A percentile compares a stretch with the other conserved stretches of the same genome.
Conservation (phyloP, 1,140 invertebrate genomes). For the Pseudomyrmex flavicornis region DNA sequence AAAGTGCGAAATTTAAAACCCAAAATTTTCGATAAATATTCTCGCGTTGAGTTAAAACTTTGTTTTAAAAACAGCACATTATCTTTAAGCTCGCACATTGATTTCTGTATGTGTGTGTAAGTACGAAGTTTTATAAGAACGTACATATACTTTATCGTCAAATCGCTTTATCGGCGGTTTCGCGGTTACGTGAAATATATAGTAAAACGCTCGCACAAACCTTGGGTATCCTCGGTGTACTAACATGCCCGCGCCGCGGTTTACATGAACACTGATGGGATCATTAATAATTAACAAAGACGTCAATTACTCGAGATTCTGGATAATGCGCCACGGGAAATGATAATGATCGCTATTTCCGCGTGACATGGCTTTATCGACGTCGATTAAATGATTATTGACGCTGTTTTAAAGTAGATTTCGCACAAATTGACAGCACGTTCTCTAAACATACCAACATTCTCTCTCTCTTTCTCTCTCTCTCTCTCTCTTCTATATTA, state of each 20-base stretch:
- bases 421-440: background rate
- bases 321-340: background rate
- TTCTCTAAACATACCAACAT: background rate
- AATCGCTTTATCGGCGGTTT: background rate
- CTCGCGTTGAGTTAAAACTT: no score
- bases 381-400: conserved; percentile 39
- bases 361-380: conserved; percentile 1
- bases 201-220: background rate
- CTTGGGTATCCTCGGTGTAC: background rate
- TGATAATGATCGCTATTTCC: conserved; percentile 47
- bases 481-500: no score
- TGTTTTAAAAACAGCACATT: no score
- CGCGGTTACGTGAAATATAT: conserved; percentile 6
- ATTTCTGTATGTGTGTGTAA: background rate
- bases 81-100: background rate
- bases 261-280: background rate
- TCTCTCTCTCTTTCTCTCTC: no score
- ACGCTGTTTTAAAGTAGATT: conserved; percentile 8
- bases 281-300: conserved; percentile 66
- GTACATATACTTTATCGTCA: background rate
- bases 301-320: conserved; percentile 62
- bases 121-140: background rate
- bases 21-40: no score
- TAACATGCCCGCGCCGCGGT: background rate
- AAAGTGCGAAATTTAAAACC: no score